These are phyloP conservation scores for Hartigia nigra DNA, from an alignment of 2,888 invertebrate species.

Conservation along the genomic window DNA sequence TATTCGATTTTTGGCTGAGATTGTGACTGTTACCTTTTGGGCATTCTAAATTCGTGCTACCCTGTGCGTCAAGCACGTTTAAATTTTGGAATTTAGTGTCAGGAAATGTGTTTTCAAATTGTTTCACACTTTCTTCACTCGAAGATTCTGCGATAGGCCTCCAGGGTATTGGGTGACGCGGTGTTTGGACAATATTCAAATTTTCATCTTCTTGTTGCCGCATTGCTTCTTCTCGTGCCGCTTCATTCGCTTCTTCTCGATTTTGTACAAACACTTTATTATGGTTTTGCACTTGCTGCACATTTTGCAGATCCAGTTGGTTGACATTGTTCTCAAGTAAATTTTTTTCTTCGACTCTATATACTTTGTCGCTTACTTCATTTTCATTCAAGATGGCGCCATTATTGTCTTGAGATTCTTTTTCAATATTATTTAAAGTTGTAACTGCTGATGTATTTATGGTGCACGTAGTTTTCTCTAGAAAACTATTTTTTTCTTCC, in stretches of 20 bases:
- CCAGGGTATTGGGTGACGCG: background rate
- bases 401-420: background rate
- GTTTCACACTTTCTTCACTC: conserved; percentile 33
- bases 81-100: background rate
- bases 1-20: too few species aligned
- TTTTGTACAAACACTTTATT: conserved; percentile 23
- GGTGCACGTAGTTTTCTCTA: background rate
- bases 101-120: conserved; percentile 14
- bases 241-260: conserved; percentile 23
- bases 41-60: background rate
- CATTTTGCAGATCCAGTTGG: conserved; percentile 21
- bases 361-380: background rate
- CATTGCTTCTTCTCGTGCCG: conserved; percentile 18
- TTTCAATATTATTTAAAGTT: background rate
- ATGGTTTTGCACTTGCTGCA: conserved; percentile 25
- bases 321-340: conserved; percentile 14
- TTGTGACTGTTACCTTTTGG: too few species aligned
- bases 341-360: background rate
- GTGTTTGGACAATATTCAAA: background rate
- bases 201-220: conserved; percentile 8
- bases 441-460: background rate
- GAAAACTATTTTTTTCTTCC: background rate
- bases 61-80: background rate
- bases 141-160: conserved; percentile 20
- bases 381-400: background rate